Conservation (phyloP, 64 coral and sea anemone genomes). For the Orbicella faveolata region DNA sequence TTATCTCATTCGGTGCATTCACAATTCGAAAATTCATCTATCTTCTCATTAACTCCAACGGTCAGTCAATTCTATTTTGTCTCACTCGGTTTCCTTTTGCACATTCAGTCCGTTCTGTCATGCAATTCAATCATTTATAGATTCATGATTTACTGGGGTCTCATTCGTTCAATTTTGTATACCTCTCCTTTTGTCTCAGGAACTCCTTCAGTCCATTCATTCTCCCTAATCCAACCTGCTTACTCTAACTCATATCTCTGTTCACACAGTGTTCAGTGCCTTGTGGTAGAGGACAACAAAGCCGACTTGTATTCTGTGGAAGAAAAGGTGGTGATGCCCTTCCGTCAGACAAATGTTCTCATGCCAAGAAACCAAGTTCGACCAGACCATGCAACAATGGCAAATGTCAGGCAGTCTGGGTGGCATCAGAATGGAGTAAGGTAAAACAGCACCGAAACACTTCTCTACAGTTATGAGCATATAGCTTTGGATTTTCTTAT, state of each 20-base stretch:
- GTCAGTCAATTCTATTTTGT: too few species aligned
- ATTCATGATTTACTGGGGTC: neutral
- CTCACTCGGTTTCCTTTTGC: too few species aligned
- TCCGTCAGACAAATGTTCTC: slow-evolving; percentile 33
- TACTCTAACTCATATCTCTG: neutral
- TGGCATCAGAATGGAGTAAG: slow-evolving; percentile 87
- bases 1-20: too few species aligned
- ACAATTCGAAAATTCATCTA: too few species aligned
- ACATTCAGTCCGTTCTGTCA: too few species aligned
- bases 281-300: slow-evolving; percentile 74
- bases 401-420: slow-evolving; percentile 88
- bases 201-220: neutral
- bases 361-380: slow-evolving; percentile 45
- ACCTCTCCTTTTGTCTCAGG: neutral
- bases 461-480: too few species aligned
- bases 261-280: slow-evolving; percentile 67
- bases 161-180: neutral
- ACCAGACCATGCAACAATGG: slow-evolving; percentile 54
- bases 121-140: too few species aligned
- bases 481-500: too few species aligned
- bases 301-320: slow-evolving; percentile 86
- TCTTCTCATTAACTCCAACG: too few species aligned
- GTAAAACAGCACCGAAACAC: slow-evolving; percentile 3
- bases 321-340: slow-evolving; percentile 76
- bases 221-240: neutral